Percentiles rank a stretch among this genome's conserved stretches.
Conservation (phyloP, 2,888 invertebrate species). For the Aplocera efformata region DNA sequence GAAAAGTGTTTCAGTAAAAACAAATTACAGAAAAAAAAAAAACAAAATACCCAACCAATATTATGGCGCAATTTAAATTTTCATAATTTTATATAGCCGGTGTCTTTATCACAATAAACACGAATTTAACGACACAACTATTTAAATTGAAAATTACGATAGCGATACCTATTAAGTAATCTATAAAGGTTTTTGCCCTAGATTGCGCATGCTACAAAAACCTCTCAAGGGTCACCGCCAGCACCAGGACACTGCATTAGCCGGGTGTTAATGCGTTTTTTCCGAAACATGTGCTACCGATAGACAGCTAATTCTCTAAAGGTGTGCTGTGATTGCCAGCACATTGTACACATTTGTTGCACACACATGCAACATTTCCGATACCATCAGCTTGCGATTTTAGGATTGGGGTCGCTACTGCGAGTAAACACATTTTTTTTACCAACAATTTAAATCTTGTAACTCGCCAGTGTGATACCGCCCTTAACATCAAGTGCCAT, state of each 20-base stretch:
- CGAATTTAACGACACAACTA: too few species aligned
- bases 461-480: too few species aligned
- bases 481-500: not conserved
- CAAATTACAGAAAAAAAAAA: too few species aligned
- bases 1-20: too few species aligned
- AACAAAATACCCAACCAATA: too few species aligned
- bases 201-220: conserved; percentile 3
- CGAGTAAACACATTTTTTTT: too few species aligned
- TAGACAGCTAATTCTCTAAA: conserved; percentile 69
- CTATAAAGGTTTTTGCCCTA: too few species aligned
- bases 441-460: too few species aligned
- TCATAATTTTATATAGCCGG: too few species aligned
- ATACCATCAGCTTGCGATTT: conserved; percentile 17
- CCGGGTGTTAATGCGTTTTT: conserved; percentile 76
- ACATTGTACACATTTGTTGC: conserved; percentile 25
- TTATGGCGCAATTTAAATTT: too few species aligned
- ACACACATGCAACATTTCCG: conserved; percentile 24
- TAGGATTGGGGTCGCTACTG: not conserved
- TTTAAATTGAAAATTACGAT: too few species aligned
- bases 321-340: conserved; percentile 44
- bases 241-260: conserved; percentile 47
- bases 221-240: conserved; percentile 9
- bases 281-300: conserved; percentile 65
- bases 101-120: too few species aligned
- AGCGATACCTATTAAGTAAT: not conserved